Conservation (phyloP, 1,140 invertebrate genomes). For the Caerostris extrusa region DNA sequence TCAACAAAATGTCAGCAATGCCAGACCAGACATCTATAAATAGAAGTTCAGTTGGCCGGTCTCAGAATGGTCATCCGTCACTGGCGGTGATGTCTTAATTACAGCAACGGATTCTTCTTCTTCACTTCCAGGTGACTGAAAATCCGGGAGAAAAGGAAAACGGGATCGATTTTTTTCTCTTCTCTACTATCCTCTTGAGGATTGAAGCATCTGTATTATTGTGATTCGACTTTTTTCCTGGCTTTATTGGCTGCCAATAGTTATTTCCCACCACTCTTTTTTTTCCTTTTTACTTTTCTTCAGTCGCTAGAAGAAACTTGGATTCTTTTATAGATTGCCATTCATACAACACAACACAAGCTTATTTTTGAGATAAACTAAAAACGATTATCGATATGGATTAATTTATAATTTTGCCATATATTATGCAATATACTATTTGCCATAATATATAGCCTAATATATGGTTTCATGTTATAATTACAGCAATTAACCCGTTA, state of each 20-base stretch:
- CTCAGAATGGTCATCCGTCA: not conserved
- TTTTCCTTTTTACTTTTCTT: not conserved
- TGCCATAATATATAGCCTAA: no score
- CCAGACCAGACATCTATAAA: not conserved
- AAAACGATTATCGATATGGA: no score
- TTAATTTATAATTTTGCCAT: no score
- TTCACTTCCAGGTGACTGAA: constrained; percentile 34
- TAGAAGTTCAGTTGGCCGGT: not conserved
- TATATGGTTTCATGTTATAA: no score
- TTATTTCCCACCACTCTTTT: not conserved
- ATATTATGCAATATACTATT: no score
- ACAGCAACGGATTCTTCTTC: not conserved
- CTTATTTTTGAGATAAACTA: no score
- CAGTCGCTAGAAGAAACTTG: no score
- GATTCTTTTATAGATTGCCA: no score
- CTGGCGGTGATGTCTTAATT: not conserved
- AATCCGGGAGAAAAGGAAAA: not conserved
- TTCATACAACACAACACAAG: no score
- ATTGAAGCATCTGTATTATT: constrained; percentile 1
- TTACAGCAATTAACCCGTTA: no score
- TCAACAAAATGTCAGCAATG: no score
- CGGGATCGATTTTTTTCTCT: not conserved
- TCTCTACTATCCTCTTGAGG: not conserved
- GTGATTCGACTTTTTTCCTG: not conserved
- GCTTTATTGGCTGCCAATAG: constrained; percentile 9